Conservation (phyloP, 2,797 vertebrate genomes). For the Schizopygopsis malacanthus region DNA sequence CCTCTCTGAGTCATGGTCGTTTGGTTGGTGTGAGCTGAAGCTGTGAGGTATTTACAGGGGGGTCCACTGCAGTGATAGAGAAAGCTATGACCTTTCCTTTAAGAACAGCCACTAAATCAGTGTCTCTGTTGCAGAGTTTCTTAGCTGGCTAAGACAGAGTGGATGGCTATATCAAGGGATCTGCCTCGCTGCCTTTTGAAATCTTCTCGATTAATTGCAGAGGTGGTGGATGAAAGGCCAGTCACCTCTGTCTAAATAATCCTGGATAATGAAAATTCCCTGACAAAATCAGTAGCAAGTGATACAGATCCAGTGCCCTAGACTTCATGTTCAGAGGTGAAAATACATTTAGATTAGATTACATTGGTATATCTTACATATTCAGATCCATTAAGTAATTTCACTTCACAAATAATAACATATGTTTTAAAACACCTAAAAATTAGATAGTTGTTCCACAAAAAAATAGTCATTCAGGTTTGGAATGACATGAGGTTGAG, state of each 20-base stretch:
- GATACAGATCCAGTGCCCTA: slow-evolving; percentile 34
- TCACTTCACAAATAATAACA: neutral
- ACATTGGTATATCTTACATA: neutral
- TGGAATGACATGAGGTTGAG: neutral
- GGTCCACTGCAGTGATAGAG: slow-evolving; percentile 70
- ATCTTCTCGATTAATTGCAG: slow-evolving; percentile 77
- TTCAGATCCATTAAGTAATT: neutral
- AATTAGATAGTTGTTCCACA: neutral
- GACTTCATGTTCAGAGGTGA: slow-evolving; percentile 19
- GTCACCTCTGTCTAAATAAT: slow-evolving; percentile 79
- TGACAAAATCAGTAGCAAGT: slow-evolving; percentile 48
- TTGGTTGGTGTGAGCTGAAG: slow-evolving; percentile 28
- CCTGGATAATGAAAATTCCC: slow-evolving; percentile 62
- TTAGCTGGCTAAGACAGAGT: slow-evolving; percentile 76
- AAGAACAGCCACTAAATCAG: slow-evolving; percentile 76
- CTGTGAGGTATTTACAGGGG: slow-evolving; percentile 63
- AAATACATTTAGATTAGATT: slow-evolving; percentile 34
- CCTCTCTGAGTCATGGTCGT: slow-evolving; percentile 41
- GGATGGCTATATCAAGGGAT: slow-evolving; percentile 79
- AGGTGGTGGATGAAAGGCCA: slow-evolving; percentile 74
- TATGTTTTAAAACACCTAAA: neutral
- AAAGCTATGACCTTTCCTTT: slow-evolving; percentile 77
- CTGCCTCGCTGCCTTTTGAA: slow-evolving; percentile 74
- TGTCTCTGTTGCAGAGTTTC: slow-evolving; percentile 72
- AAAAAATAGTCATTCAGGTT: neutral